Percentiles rank a stretch among this genome's conserved stretches.
Evolutionary conservation across 2,888 invertebrate species (phyloP).

Genomic region (Limnephilus marmoratus): DNA sequence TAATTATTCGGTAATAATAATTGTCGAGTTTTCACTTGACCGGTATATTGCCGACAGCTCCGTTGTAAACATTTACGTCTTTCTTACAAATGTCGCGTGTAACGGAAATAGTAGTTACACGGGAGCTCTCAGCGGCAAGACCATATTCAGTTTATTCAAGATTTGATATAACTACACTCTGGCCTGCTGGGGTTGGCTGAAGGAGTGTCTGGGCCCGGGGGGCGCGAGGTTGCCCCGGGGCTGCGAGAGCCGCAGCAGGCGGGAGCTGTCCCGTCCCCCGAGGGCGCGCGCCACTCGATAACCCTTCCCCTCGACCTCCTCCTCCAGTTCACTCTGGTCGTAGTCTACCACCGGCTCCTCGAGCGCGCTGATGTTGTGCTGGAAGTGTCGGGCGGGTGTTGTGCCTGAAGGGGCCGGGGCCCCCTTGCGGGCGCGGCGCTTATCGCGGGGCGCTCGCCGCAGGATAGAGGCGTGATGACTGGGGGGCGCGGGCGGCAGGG

Average conservation of each 20-base stretch:
- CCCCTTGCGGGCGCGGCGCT: background rate
- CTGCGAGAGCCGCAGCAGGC: constrained; percentile 71
- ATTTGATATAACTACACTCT: background rate
- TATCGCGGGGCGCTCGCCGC: background rate
- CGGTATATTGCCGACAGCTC: background rate
- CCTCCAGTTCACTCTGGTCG: constrained; percentile 76
- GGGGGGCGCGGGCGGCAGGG: constrained; percentile 69
- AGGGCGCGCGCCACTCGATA: background rate
- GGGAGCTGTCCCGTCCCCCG: constrained; percentile 63
- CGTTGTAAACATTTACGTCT: too few relatives aligned
- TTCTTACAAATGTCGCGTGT: background rate
- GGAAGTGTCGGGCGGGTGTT: background rate
- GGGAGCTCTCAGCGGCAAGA: background rate
- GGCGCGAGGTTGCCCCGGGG: background rate
- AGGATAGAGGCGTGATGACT: constrained; percentile 57
- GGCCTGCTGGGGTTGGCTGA: constrained; percentile 73
- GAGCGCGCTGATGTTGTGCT: constrained; percentile 36
- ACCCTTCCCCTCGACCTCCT: constrained; percentile 67
- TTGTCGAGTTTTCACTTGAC: background rate
- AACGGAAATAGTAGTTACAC: background rate
- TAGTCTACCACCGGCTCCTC: constrained; percentile 76
- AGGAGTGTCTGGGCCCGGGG: constrained; percentile 68
- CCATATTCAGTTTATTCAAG: background rate
- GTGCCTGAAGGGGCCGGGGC: background rate
- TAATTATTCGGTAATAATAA: background rate